These are phyloP conservation scores for Mystacornis crossleyi DNA, from an alignment of 2,113 vertebrate species.

Conservation along the genomic window DNA sequence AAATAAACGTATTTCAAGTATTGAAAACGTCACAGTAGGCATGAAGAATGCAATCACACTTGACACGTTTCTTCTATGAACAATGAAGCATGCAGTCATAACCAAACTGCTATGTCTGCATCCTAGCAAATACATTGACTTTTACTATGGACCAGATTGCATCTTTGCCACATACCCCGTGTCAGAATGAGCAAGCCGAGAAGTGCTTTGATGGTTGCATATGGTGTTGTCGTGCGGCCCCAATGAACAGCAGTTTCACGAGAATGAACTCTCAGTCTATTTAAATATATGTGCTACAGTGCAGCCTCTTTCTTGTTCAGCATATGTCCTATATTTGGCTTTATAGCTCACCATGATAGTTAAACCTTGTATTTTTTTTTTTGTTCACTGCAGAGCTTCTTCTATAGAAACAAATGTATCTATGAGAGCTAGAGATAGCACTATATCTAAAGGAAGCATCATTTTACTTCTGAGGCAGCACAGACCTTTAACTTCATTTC, in stretches of 20 bases:
- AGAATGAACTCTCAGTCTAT: background rate
- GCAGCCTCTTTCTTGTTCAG: background rate
- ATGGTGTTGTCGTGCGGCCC: background rate
- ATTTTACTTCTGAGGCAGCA: background rate
- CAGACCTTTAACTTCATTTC: background rate
- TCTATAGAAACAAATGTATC: background rate
- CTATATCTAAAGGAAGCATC: background rate
- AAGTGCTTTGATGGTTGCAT: slow-evolving; percentile 42
- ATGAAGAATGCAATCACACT: slow-evolving; percentile 1
- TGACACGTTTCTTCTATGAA: background rate
- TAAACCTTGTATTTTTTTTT: background rate
- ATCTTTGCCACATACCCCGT: slow-evolving; percentile 23
- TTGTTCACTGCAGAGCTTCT: background rate
- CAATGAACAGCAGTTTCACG: background rate
- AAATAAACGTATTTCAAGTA: background rate
- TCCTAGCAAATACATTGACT: background rate
- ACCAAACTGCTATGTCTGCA: slow-evolving; percentile 21
- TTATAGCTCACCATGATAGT: background rate
- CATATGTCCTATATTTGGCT: background rate
- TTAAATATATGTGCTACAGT: background rate
- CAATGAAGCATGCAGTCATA: slow-evolving; percentile 36
- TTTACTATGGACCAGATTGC: slow-evolving; percentile 42
- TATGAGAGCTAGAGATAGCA: background rate
- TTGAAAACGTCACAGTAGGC: background rate
- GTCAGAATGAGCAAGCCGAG: slow-evolving; percentile 44